These are phyloP conservation scores for Albula goreensis DNA, from an alignment of 2,113 vertebrate species.

Conservation along the genomic window DNA sequence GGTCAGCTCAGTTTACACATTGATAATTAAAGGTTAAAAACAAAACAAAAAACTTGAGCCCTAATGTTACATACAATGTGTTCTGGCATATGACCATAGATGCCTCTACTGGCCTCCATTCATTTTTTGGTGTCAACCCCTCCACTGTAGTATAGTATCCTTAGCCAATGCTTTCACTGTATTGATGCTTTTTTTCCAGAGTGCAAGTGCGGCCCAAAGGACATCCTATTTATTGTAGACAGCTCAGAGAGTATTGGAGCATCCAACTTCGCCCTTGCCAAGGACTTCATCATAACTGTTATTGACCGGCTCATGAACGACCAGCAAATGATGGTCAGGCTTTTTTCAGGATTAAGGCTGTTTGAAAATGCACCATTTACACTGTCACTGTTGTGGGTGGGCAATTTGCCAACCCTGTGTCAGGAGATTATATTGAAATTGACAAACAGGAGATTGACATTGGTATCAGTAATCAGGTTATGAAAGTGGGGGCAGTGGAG, in stretches of 20 bases:
- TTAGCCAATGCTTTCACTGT: neutral
- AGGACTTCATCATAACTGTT: slow-evolving; percentile 90
- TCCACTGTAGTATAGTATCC: neutral
- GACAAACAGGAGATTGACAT: neutral
- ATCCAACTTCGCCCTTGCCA: slow-evolving; percentile 87
- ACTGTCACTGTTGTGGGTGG: no score
- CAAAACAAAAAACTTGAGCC: no score
- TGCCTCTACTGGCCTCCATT: no score
- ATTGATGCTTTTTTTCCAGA: slow-evolving; percentile 66
- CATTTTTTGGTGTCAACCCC: no score
- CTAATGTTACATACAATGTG: no score
- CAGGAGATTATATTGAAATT: no score
- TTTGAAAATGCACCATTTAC: neutral
- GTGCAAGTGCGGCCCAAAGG: slow-evolving; percentile 88
- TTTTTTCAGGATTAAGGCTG: neutral
- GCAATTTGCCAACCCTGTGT: no score
- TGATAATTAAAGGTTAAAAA: no score
- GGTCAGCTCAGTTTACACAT: no score
- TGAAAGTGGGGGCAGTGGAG: no score
- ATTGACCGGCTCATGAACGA: slow-evolving; percentile 86
- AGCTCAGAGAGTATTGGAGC: slow-evolving; percentile 94
- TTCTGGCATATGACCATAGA: no score
- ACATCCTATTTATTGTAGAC: slow-evolving; percentile 91
- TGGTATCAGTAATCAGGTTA: no score
- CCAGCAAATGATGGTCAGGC: slow-evolving; percentile 81